Base-by-base conservation (phyloP, 2,113 vertebrate species). In the Coturnix japonica region DNA sequence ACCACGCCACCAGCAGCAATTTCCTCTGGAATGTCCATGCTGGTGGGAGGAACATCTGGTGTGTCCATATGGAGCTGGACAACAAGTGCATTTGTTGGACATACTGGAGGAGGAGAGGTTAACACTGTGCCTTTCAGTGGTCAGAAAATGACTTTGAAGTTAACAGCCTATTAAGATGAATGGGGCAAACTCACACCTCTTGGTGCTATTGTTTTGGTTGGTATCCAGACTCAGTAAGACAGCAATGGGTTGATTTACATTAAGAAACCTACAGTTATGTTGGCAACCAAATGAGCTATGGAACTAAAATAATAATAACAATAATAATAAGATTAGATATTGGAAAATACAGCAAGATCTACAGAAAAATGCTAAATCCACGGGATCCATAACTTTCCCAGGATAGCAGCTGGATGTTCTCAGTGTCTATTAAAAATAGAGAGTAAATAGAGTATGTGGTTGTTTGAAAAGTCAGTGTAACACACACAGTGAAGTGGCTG, bases 181-280 rank as follows among this genome's bases (percentile, higher is more conserved):
- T 70, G 69, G 66, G 73, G 49, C 28, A 65, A 89, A 76, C 59
- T 91, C 89, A 77, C 79, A 87, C 75, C 72, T 85, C 78, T 63
- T 30, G 67, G 31, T 30, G 79, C 60, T 87, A 76, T 13, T 79
- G 65, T 49, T 77, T 39, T 56, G 13, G 37, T 60, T 71, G 82
- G 41, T 87, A 54, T 87, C 59, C 78, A 81, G 74, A 25, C 31
- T 49, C 37, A 1, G 31, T 35, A 57, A 70, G 71, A 33, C 63
- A 79, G 74, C 66, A 43, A 6, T 3, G 28, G 31, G 41, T 17
- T 51, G 25, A 64, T 43, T 83, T 61, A 79, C 57, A 59, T 82
- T 28, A 63, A 82, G 78, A 56, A 71, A 57, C 41, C 66, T 76
- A 63, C 59, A 49, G 59, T 63, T 80, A 46, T 4, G 23, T 28